Percentiles rank a stretch among this genome's conserved stretches.
phyloP scores from a whole-genome alignment of 1,140 invertebrate species.

The Penaeus indicus region DNA sequence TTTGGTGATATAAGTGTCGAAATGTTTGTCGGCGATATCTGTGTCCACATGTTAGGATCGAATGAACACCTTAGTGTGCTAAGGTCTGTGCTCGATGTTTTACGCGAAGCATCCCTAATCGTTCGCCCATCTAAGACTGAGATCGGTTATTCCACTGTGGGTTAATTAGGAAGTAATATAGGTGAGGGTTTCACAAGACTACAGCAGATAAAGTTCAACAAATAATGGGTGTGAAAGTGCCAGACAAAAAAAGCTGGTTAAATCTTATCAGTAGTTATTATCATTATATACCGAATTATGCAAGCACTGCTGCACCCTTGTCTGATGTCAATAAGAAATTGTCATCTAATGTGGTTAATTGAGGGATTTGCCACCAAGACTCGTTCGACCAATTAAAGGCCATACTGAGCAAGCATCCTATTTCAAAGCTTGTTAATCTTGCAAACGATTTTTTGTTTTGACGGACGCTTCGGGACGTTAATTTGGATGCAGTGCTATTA shows the following conservation, averaged over 20 bases:
- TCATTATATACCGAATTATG: not conserved
- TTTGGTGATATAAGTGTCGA: not conserved
- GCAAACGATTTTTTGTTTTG: not conserved
- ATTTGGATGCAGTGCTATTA: not conserved
- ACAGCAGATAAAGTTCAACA: not conserved
- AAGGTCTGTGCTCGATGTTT: not conserved
- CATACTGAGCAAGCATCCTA: not conserved
- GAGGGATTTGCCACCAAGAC: too few species aligned
- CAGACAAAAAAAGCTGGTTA: not conserved
- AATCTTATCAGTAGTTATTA: not conserved
- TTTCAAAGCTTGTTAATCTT: not conserved
- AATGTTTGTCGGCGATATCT: not conserved
- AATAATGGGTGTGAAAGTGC: not conserved
- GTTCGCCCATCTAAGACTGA: constrained; percentile 18
- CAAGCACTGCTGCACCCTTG: not conserved
- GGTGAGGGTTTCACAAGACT: not conserved
- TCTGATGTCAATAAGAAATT: not conserved
- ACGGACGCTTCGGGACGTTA: not conserved
- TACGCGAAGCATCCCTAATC: not conserved
- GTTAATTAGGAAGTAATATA: not conserved
- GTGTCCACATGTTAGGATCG: not conserved
- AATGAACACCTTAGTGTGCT: not conserved
- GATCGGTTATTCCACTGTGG: not conserved
- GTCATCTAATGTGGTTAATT: not conserved
- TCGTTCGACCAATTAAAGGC: too few species aligned